Percentiles rank a stretch among this genome's conserved stretches.
Conservation (phyloP, 2,888 invertebrate genomes). For the Dexiosoma caninum region DNA sequence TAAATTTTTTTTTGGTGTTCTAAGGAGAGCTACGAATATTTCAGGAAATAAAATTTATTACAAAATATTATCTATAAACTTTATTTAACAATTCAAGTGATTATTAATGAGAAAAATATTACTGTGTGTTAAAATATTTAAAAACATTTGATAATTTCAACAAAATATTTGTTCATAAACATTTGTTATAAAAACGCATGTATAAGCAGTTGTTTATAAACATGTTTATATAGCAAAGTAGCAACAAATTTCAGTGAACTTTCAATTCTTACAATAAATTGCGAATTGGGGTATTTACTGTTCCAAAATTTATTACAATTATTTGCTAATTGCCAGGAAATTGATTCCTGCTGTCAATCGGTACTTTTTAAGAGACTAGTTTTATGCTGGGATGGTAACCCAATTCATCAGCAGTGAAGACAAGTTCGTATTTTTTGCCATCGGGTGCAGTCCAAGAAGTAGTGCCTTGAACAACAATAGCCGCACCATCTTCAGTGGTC, state of each 20-base stretch:
- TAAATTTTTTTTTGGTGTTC: too few species aligned
- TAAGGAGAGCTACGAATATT: too few species aligned
- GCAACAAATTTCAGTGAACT: too few species aligned
- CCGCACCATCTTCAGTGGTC: constrained; percentile 77
- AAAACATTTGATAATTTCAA: too few species aligned
- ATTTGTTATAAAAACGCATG: too few species aligned
- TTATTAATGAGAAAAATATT: neutral
- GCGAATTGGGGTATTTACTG: neutral
- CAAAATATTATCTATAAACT: too few species aligned
- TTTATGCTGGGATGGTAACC: constrained; percentile 79
- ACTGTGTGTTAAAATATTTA: neutral
- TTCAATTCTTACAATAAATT: too few species aligned
- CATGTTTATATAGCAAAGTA: too few species aligned
- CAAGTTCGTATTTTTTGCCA: constrained; percentile 78
- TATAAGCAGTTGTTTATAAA: too few species aligned
- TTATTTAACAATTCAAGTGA: neutral
- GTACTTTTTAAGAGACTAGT: constrained; percentile 69
- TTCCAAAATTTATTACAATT: neutral
- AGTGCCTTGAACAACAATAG: constrained; percentile 81
- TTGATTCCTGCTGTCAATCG: neutral
- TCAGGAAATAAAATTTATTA: neutral
- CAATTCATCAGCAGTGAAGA: constrained; percentile 79
- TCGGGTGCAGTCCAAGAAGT: constrained; percentile 81
- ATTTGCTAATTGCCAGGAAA: neutral
- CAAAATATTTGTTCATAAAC: too few species aligned